Conservation (phyloP, 2,113 vertebrate genomes). For the Chaenogobius annularis region DNA sequence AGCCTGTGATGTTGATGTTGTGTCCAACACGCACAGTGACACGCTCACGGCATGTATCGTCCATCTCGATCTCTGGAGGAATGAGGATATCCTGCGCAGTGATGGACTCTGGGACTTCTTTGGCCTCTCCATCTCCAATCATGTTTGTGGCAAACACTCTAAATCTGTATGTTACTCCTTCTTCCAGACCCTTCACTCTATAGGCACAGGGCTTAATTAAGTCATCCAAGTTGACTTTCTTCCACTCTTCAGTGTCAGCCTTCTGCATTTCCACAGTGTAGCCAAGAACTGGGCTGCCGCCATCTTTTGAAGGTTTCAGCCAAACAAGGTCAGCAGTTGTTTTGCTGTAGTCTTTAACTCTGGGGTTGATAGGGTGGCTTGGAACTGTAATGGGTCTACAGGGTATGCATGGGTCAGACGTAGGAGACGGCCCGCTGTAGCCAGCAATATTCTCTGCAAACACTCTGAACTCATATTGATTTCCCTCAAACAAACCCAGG, state of each 20-base stretch:
- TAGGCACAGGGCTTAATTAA: slow-evolving; percentile 91
- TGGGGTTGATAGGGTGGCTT: slow-evolving; percentile 93
- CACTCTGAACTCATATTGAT: slow-evolving; percentile 94
- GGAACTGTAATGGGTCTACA: slow-evolving; percentile 90
- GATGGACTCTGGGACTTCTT: slow-evolving; percentile 91
- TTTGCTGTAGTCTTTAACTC: slow-evolving; percentile 93
- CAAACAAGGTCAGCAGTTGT: slow-evolving; percentile 91
- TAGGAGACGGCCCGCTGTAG: slow-evolving; percentile 90
- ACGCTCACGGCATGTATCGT: slow-evolving; percentile 86
- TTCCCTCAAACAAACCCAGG: slow-evolving; percentile 93
- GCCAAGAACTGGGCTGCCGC: slow-evolving; percentile 93
- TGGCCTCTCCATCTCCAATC: slow-evolving; percentile 92
- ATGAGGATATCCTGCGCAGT: slow-evolving; percentile 93
- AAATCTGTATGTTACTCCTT: slow-evolving; percentile 92
- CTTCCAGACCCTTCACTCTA: slow-evolving; percentile 88
- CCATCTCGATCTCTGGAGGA: slow-evolving; percentile 94
- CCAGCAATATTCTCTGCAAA: slow-evolving; percentile 97
- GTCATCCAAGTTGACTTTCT: slow-evolving; percentile 89
- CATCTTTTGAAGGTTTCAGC: slow-evolving; percentile 93
- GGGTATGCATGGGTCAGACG: slow-evolving; percentile 91
- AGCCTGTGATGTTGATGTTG: slow-evolving; percentile 89
- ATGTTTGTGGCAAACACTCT: slow-evolving; percentile 91
- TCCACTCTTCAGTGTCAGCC: slow-evolving; percentile 83
- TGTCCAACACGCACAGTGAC: slow-evolving; percentile 95
- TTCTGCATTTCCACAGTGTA: slow-evolving; percentile 94